These are phyloP conservation scores for Heliangelus exortis DNA, from an alignment of 2,797 vertebrate genomes.

Conservation along the genomic window DNA sequence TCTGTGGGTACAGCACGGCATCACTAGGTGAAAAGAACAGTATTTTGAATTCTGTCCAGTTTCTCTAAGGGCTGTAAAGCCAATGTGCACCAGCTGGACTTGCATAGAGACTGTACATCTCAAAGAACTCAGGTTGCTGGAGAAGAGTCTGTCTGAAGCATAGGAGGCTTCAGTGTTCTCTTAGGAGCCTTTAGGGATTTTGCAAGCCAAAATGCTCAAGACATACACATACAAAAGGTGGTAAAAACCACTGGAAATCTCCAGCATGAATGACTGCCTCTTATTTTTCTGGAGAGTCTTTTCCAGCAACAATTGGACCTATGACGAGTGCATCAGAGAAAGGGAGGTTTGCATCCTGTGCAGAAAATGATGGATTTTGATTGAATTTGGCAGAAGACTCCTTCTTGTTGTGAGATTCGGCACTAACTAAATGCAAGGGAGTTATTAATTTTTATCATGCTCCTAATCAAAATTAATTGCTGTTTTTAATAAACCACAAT, in stretches of 20 bases:
- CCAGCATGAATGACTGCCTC: neutral
- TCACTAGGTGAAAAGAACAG: neutral
- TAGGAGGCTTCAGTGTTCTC: neutral
- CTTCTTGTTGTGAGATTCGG: constrained; percentile 5
- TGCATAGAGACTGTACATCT: neutral
- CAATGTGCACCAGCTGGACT: neutral
- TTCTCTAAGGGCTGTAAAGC: neutral
- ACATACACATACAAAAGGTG: neutral
- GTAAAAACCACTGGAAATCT: neutral
- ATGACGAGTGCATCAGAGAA: neutral
- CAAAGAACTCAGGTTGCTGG: neutral
- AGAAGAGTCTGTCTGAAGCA: neutral
- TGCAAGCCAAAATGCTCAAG: neutral
- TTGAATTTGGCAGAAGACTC: constrained; percentile 22
- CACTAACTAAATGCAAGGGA: neutral
- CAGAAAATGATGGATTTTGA: constrained; percentile 44
- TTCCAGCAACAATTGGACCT: neutral
- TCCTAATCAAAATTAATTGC: constrained; percentile 25
- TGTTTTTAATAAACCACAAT: neutral
- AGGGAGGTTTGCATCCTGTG: neutral
- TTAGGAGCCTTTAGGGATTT: neutral
- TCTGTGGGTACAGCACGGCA: neutral
- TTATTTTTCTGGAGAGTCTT: constrained; percentile 28
- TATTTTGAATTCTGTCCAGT: neutral
- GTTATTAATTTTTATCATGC: neutral